Evolutionary conservation across 2,888 invertebrate species (phyloP).

Genomic region (Diplolepis rosae): DNA sequence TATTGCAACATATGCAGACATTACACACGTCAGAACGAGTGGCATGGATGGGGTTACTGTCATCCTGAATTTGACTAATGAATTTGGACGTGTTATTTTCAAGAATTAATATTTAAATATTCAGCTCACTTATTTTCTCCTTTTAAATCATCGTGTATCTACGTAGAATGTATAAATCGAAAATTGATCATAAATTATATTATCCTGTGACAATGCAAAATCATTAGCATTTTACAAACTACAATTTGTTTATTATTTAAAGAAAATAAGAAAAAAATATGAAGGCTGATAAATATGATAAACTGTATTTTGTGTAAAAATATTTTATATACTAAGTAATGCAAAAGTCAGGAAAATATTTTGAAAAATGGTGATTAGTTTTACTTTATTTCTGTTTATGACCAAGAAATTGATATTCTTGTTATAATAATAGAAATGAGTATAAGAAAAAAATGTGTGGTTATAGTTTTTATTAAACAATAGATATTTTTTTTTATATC

Average conservation of each 20-base stretch:
- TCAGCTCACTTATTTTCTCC: no score
- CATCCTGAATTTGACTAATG: constrained; percentile 45
- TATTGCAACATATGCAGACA: constrained; percentile 42
- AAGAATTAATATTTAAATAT: no score
- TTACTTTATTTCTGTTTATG: not conserved
- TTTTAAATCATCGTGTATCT: no score
- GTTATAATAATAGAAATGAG: no score
- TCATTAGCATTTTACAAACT: no score
- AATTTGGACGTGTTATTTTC: not conserved
- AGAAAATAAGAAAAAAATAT: no score
- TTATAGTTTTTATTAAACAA: not conserved
- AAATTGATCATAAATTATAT: no score
- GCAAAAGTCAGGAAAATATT: not conserved
- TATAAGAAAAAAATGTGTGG: no score
- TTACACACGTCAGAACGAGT: constrained; percentile 35
- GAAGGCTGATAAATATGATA: no score
- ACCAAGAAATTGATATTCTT: not conserved
- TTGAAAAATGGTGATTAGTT: not conserved
- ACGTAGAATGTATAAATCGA: not conserved
- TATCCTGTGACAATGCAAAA: no score
- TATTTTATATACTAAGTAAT: not conserved
- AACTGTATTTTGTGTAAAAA: not conserved
- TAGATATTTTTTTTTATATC: not conserved
- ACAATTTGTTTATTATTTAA: no score
- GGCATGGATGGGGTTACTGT: constrained; percentile 47